Conservation (phyloP, 2,888 invertebrate genomes). For the Leucozona laternaria region DNA sequence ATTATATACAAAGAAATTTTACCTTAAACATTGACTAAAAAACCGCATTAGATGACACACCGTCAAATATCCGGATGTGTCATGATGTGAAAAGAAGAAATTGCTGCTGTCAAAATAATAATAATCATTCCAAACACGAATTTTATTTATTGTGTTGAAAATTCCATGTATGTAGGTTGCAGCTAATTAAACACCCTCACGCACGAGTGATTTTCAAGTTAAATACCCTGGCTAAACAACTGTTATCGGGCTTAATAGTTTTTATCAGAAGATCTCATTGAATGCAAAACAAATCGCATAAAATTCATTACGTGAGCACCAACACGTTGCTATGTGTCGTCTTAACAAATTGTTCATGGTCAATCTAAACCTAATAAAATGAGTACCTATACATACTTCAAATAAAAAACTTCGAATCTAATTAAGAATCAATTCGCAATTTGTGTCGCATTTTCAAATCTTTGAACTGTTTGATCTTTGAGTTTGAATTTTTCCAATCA, state of each 20-base stretch:
- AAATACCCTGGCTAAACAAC: neutral
- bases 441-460: neutral
- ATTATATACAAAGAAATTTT: neutral
- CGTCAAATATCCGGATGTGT: neutral
- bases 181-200: conserved; percentile 7
- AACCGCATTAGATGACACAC: neutral
- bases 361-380: neutral
- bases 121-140: neutral
- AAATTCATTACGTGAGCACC: conserved; percentile 1
- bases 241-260: conserved; percentile 7
- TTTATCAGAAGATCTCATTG: neutral
- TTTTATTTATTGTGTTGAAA: neutral
- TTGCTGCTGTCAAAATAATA: neutral
- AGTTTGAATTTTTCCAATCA: neutral
- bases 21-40: too few relatives aligned
- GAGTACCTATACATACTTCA: neutral
- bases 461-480: neutral
- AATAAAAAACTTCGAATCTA: neutral
- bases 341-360: neutral
- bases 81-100: neutral
- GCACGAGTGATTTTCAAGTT: conserved; percentile 11
- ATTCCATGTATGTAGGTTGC: neutral
- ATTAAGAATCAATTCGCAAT: neutral
- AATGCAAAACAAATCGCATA: conserved; percentile 20
- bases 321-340: neutral